These are phyloP conservation scores for Scaptomyza montana DNA, from an alignment of 1,140 invertebrate genomes.

Conservation along the genomic window DNA sequence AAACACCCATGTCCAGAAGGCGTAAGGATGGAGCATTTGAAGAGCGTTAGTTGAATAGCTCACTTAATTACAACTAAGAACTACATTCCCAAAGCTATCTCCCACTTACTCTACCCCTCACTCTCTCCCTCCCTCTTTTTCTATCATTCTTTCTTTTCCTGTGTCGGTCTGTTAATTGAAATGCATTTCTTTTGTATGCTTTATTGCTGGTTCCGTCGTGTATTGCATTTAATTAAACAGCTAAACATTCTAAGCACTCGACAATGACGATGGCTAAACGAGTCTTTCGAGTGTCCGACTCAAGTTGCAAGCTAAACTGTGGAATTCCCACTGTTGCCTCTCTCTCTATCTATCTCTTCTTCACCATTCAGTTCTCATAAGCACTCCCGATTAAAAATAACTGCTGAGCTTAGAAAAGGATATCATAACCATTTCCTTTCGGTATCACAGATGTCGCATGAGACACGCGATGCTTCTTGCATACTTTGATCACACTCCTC, in stretches of 20 bases:
- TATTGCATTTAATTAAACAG: slow-evolving; percentile 58
- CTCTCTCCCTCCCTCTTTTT: background rate
- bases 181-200: slow-evolving; percentile 50
- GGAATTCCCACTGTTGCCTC: slow-evolving; percentile 32
- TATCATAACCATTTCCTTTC: slow-evolving; percentile 52
- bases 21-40: background rate
- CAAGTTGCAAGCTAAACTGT: slow-evolving; percentile 18
- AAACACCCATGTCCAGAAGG: background rate
- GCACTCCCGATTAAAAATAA: slow-evolving; percentile 35
- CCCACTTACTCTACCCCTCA: too few species aligned
- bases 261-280: slow-evolving; percentile 38
- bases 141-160: background rate
- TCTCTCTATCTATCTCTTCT: too few species aligned
- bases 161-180: slow-evolving; percentile 40
- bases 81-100: slow-evolving; percentile 9
- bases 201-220: slow-evolving; percentile 22
- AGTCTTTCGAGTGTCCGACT: slow-evolving; percentile 16
- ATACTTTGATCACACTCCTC: slow-evolving; percentile 26
- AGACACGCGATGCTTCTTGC: slow-evolving; percentile 43
- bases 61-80: slow-evolving; percentile 48
- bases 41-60: slow-evolving; percentile 26
- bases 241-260: slow-evolving; percentile 43
- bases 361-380: too few species aligned
- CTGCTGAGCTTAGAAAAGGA: slow-evolving; percentile 47
- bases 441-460: slow-evolving; percentile 3